Percentiles rank a stretch among this genome's conserved stretches.
phyloP scores from a whole-genome alignment of 1,140 invertebrate species.

The Ditylenchus dipsaci region DNA sequence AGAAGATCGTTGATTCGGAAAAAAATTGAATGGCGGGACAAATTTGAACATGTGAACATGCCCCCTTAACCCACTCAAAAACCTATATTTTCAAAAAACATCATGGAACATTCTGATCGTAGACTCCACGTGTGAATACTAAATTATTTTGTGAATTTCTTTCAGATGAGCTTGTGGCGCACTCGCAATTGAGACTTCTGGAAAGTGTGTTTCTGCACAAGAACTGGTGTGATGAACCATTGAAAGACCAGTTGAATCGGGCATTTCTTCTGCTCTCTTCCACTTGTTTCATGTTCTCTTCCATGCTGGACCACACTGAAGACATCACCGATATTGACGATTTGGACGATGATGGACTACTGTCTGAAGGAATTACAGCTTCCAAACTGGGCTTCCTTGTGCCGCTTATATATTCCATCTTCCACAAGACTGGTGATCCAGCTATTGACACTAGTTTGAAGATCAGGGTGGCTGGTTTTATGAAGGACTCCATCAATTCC shows the following conservation, averaged over 20 bases:
- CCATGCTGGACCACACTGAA: conserved; percentile 24
- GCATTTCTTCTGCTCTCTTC: conserved; percentile 66
- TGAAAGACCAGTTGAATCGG: conserved; percentile 65
- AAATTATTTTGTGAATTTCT: too few species aligned
- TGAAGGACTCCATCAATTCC: conserved; percentile 31
- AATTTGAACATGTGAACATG: too few species aligned
- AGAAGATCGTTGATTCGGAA: too few species aligned
- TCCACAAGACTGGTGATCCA: conserved; percentile 8
- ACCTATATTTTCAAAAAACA: too few species aligned
- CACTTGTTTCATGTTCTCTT: conserved; percentile 25
- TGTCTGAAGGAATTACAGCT: conserved; percentile 27
- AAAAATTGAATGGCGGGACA: too few species aligned
- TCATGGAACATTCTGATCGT: too few species aligned
- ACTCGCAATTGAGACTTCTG: conserved; percentile 69
- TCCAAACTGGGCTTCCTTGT: conserved; percentile 37
- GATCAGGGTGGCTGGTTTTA: conserved; percentile 26
- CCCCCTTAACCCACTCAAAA: too few species aligned
- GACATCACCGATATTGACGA: conserved; percentile 13
- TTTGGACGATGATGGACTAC: conserved; percentile 26
- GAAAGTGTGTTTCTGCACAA: conserved; percentile 75
- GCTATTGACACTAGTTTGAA: conserved; percentile 13
- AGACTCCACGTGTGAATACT: too few species aligned
- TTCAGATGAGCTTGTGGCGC: conserved; percentile 65
- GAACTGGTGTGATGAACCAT: conserved; percentile 73
- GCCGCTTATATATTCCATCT: conserved; percentile 31